A percentile compares a stretch with the other conserved stretches of the same genome.
phyloP scores from a whole-genome alignment of 1,140 invertebrate genomes.

The Dryas iulia region DNA sequence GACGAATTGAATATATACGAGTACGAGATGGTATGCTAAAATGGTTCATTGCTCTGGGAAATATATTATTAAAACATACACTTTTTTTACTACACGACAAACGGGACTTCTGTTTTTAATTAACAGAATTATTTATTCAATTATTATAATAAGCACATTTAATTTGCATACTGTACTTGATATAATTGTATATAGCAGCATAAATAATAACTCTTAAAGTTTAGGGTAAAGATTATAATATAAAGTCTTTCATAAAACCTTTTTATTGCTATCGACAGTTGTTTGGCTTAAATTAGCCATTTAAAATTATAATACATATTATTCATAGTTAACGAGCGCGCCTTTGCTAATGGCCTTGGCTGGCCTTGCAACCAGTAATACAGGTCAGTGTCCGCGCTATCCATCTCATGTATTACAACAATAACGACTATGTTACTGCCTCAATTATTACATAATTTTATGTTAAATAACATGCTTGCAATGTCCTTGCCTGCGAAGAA shows the following conservation, averaged over 20 bases:
- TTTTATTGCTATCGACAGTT: neutral
- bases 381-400: conserved; percentile 39
- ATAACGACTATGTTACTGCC: conserved; percentile 18
- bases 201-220: no score
- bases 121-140: neutral
- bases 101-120: neutral
- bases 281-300: neutral
- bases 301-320: neutral
- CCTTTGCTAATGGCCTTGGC: conserved; percentile 37
- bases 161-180: neutral
- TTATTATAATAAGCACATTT: neutral
- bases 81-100: neutral
- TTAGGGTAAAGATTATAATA: neutral
- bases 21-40: conserved; percentile 24
- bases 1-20: conserved; percentile 22
- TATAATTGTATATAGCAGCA: neutral
- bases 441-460: conserved; percentile 12
- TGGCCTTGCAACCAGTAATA: conserved; percentile 43
- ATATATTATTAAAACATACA: neutral
- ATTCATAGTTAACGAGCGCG: neutral
- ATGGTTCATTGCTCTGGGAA: conserved; percentile 3
- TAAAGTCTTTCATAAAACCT: neutral
- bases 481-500: neutral
- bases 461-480: neutral
- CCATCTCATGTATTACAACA: conserved; percentile 22